Evolutionary conservation across 1,140 invertebrate species (phyloP).

Genomic region (Apis cerana): DNA sequence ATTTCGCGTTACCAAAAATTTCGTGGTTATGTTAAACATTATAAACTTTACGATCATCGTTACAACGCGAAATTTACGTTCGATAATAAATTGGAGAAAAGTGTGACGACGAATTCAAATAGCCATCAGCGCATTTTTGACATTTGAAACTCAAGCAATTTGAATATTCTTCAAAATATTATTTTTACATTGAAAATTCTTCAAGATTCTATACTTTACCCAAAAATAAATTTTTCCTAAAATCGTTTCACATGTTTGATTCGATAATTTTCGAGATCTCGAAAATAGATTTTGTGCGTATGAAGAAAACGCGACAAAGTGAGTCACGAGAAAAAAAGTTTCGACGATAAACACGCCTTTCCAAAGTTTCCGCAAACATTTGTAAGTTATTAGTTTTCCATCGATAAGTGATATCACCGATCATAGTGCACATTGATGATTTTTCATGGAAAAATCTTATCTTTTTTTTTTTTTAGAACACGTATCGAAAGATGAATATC

Average conservation of each 20-base stretch:
- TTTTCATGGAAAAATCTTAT: slow-evolving; percentile 10
- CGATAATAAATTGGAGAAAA: background rate
- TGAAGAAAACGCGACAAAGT: background rate
- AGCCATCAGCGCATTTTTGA: background rate
- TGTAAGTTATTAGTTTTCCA: slow-evolving; percentile 32
- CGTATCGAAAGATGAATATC: no score
- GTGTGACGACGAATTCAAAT: no score
- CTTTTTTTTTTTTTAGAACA: background rate
- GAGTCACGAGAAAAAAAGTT: slow-evolving; percentile 11
- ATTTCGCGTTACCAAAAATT: background rate
- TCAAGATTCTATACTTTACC: background rate
- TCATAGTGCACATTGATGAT: slow-evolving; percentile 50
- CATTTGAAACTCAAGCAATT: background rate
- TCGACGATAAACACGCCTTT: slow-evolving; percentile 13
- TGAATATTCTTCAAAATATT: background rate
- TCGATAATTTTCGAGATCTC: background rate
- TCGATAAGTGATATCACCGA: slow-evolving; percentile 43
- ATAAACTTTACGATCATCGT: background rate
- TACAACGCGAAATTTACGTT: background rate
- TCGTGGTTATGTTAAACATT: background rate
- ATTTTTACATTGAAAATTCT: no score
- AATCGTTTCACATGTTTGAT: background rate
- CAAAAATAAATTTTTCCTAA: background rate
- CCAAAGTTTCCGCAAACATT: slow-evolving; percentile 56
- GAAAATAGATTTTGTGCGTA: background rate